Percentiles rank a stretch among this genome's conserved stretches.
Evolutionary conservation across 1,140 invertebrate species (phyloP).

Genomic region (Diorhabda carinulata): DNA sequence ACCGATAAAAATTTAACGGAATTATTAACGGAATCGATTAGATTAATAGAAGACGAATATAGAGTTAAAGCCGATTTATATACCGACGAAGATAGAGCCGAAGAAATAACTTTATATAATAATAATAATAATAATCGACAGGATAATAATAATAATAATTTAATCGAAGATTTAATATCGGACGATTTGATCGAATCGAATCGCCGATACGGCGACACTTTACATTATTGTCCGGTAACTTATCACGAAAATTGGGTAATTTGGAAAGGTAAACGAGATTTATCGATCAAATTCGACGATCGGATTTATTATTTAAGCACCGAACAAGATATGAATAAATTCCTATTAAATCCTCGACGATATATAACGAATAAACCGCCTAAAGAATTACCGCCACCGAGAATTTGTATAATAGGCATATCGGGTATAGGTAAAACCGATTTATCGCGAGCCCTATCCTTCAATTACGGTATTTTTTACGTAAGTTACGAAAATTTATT

Average conservation of each 20-base stretch:
- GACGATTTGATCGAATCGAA: slow-evolving; percentile 44
- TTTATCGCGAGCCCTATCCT: slow-evolving; percentile 49
- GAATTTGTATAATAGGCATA: slow-evolving; percentile 54
- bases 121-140: slow-evolving; percentile 30
- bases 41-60: slow-evolving; percentile 36
- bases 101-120: slow-evolving; percentile 30
- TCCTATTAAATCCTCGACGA: slow-evolving; percentile 47
- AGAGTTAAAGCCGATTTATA: slow-evolving; percentile 29
- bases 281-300: slow-evolving; percentile 49
- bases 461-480: slow-evolving; percentile 53
- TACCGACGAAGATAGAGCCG: slow-evolving; percentile 33
- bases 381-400: slow-evolving; percentile 48
- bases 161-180: slow-evolving; percentile 38
- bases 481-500: slow-evolving; percentile 48
- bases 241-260: slow-evolving; percentile 51
- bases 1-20: slow-evolving; percentile 33
- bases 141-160: slow-evolving; percentile 32
- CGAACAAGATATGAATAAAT: slow-evolving; percentile 47
- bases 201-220: slow-evolving; percentile 52
- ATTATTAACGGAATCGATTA: slow-evolving; percentile 37
- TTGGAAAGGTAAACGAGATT: slow-evolving; percentile 56
- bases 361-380: slow-evolving; percentile 49
- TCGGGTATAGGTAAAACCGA: slow-evolving; percentile 52
- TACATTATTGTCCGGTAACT: slow-evolving; percentile 54
- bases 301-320: slow-evolving; percentile 52